Evolutionary conservation across 2,113 vertebrate genomes (phyloP).

Genomic region (Scytalopus superciliaris): DNA sequence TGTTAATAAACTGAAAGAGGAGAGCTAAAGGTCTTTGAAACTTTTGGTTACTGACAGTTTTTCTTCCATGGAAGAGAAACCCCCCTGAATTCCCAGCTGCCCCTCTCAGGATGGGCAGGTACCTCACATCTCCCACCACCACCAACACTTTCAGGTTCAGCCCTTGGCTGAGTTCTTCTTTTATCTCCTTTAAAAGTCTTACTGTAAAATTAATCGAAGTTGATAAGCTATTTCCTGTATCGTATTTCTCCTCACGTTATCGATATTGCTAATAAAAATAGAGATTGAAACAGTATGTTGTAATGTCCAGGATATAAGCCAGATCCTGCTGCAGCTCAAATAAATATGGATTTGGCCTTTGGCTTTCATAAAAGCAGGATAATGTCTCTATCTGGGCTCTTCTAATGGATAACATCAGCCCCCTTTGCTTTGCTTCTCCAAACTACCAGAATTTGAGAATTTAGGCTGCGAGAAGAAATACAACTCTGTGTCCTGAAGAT

Average conservation of each 20-base stretch:
- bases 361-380: conserved; percentile 7
- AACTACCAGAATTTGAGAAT: not conserved
- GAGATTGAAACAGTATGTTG: conserved; percentile 51
- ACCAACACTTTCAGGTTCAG: not conserved
- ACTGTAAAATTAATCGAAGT: not conserved
- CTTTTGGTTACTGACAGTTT: rapidly evolving
- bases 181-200: not conserved
- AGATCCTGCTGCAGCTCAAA: conserved; percentile 38
- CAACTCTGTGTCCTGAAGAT: not conserved
- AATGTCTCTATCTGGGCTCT: conserved; percentile 34
- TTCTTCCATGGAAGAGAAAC: not conserved
- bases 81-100: not conserved
- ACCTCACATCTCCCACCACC: not conserved
- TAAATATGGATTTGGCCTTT: conserved; percentile 30
- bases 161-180: not conserved
- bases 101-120: not conserved
- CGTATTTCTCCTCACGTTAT: conserved; percentile 24
- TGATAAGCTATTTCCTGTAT: conserved; percentile 45
- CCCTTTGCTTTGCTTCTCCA: not conserved
- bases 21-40: not conserved
- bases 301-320: conserved; percentile 34
- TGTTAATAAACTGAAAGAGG: not conserved
- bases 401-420: not conserved
- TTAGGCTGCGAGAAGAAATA: not conserved
- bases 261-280: conserved; percentile 56